Evolutionary conservation across 2,113 vertebrate genomes (phyloP).

Genomic region (Phylloscopus trochilus): DNA sequence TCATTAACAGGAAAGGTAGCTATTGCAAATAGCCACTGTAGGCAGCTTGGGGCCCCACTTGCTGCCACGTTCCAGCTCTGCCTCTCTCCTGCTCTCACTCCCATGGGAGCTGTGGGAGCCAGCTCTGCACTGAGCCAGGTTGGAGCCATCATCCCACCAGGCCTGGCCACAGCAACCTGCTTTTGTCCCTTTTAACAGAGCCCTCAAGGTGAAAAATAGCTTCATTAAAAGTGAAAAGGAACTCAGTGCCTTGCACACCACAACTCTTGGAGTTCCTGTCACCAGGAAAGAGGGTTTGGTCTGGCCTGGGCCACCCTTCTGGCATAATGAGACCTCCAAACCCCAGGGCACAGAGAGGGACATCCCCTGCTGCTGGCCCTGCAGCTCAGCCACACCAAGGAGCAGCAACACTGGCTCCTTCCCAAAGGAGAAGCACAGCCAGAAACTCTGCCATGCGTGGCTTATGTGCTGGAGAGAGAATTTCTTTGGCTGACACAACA

Average conservation of each 20-base stretch:
- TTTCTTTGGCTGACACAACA: background rate
- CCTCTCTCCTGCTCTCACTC: fast-evolving
- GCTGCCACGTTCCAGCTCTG: background rate
- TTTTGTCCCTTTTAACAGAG: background rate
- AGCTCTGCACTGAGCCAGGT: fast-evolving
- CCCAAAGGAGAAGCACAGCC: background rate
- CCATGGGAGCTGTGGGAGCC: background rate
- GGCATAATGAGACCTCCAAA: fast-evolving
- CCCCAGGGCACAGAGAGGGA: background rate
- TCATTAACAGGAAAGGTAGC: fast-evolving
- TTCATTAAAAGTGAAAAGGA: background rate
- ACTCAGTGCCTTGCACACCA: fast-evolving
- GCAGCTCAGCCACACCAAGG: background rate
- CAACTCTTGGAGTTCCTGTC: background rate
- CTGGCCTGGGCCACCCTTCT: fast-evolving
- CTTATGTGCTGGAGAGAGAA: background rate
- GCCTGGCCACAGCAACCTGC: background rate
- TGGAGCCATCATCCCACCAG: fast-evolving
- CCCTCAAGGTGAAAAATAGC: background rate
- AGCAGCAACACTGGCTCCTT: background rate
- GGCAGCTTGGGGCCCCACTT: fast-evolving
- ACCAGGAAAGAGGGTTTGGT: background rate
- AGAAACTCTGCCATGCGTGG: background rate
- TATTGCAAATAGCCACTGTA: background rate
- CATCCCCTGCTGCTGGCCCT: background rate